A percentile compares a stretch with the other conserved stretches of the same genome.
These are phyloP conservation scores for Conistra vaccinii DNA, from an alignment of 2,888 invertebrate genomes.

Conservation along the genomic window DNA sequence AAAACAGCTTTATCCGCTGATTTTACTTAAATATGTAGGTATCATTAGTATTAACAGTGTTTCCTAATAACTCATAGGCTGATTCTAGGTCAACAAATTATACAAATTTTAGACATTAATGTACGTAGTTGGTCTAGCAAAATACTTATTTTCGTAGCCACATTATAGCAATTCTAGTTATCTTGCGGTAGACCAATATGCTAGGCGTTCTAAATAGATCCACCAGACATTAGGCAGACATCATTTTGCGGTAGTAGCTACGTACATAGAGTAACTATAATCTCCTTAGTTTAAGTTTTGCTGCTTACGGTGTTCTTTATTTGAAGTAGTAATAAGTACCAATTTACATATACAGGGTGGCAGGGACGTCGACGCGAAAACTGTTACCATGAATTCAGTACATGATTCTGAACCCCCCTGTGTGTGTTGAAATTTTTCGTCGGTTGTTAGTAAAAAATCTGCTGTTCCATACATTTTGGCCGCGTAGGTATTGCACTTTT, in stretches of 20 bases:
- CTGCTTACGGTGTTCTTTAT: background rate
- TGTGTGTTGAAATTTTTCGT: no score
- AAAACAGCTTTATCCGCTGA: background rate
- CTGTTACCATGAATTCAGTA: no score
- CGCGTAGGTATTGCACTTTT: no score
- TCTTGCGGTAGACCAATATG: conserved; percentile 35
- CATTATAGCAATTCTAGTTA: background rate
- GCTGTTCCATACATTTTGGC: no score
- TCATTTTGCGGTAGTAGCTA: background rate
- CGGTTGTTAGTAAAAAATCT: no score
- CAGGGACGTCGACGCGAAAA: no score
- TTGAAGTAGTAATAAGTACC: background rate
- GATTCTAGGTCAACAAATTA: background rate
- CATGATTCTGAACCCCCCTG: no score
- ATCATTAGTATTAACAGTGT: background rate
- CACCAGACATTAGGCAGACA: background rate
- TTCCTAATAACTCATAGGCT: background rate
- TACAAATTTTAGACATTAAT: background rate
- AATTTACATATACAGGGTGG: no score
- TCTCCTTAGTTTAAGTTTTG: background rate
- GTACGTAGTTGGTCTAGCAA: background rate
- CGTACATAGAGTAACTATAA: background rate
- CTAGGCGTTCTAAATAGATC: conserved; percentile 1
- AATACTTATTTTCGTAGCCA: background rate
- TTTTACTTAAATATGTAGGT: background rate